Evolutionary conservation across 2,888 invertebrate species (phyloP).

Genomic region (Caenorhabditis sulstoni): DNA sequence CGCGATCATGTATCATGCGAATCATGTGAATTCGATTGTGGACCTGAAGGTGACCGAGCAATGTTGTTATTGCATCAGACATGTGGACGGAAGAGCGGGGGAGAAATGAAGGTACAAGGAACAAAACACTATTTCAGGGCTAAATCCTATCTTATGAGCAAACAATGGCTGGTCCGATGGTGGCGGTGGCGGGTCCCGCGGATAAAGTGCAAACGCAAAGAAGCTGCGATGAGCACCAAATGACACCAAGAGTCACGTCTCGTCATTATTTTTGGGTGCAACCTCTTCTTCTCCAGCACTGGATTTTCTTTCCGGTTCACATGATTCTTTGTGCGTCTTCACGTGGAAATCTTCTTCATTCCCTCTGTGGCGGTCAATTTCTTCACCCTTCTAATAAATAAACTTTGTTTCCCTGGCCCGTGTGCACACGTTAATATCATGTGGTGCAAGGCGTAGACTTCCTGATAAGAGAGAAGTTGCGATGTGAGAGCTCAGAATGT

Average conservation of each 20-base stretch:
- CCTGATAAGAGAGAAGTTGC: conserved; percentile 3
- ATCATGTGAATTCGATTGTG: conserved; percentile 52
- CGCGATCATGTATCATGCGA: conserved; percentile 2
- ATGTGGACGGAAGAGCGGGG: conserved; percentile 15
- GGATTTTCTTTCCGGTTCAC: conserved; percentile 23
- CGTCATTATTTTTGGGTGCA: conserved; percentile 14
- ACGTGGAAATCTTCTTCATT: conserved; percentile 14
- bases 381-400: background rate
- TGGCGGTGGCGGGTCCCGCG: conserved; percentile 3
- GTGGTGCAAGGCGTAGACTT: conserved; percentile 39
- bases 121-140: conserved; percentile 21
- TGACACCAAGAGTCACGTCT: background rate
- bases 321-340: conserved; percentile 30
- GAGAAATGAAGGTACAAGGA: conserved; percentile 37
- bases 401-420: conserved; percentile 46
- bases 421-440: conserved; percentile 16
- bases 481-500: conserved; percentile 36
- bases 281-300: background rate
- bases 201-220: conserved; percentile 35
- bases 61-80: conserved; percentile 16
- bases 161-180: conserved; percentile 2
- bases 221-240: conserved; percentile 2
- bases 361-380: background rate
- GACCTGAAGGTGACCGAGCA: no score
- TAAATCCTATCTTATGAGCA: conserved; percentile 2